phyloP scores from a whole-genome alignment of 2,113 vertebrate species.

The Colaptes auratus region DNA sequence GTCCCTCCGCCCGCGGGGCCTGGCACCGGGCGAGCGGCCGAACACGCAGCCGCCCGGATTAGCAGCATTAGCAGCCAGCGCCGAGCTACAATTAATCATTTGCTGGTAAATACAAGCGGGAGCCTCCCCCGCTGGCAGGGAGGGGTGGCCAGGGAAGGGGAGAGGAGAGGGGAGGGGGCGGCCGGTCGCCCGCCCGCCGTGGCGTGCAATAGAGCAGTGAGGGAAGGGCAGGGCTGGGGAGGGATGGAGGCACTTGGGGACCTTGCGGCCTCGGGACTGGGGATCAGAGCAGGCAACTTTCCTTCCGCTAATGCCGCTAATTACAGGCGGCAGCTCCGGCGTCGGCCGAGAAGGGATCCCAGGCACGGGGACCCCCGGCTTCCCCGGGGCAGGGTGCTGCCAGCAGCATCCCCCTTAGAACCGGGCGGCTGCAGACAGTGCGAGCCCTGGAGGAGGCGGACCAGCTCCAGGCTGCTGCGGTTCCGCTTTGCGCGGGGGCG shows the following conservation, averaged over 20 bases:
- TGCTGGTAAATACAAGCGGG: constrained; percentile 47
- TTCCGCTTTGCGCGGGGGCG: not conserved
- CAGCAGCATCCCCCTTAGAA: too few species aligned
- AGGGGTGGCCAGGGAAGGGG: not conserved
- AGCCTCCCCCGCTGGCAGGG: not conserved
- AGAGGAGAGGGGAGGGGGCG: not conserved
- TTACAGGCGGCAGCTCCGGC: not conserved
- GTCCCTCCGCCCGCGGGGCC: constrained; percentile 9
- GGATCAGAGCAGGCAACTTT: constrained; percentile 47
- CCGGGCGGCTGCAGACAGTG: not conserved
- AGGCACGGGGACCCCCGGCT: not conserved
- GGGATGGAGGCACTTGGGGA: not conserved
- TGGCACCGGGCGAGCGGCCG: constrained; percentile 45
- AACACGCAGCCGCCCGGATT: constrained; percentile 63
- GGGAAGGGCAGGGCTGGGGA: not conserved
- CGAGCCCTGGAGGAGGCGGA: not conserved
- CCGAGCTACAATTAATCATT: constrained; percentile 65
- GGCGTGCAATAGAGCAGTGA: not conserved
- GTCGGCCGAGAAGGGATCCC: not conserved
- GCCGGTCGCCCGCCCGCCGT: not conserved
- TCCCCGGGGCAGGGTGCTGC: not conserved
- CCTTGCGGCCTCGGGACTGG: constrained; percentile 8
- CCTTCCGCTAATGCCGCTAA: constrained; percentile 54
- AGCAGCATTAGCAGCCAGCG: constrained; percentile 61
- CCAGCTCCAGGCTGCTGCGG: not conserved